Base-by-base conservation (phyloP, 1,140 invertebrate genomes). In the Drosophila varians region DNA sequence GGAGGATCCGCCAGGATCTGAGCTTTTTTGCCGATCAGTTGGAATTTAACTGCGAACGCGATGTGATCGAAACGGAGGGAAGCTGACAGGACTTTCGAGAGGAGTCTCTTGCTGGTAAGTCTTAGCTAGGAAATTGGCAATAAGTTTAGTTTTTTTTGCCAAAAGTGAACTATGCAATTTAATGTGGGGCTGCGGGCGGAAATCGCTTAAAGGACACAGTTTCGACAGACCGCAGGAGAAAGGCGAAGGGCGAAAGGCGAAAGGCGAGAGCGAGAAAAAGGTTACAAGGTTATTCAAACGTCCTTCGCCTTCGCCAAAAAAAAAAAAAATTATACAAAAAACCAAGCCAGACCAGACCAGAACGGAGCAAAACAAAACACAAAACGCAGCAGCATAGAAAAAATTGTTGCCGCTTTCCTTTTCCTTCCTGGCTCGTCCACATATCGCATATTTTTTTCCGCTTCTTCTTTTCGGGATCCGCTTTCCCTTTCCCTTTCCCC, bases 211-310 rank as follows among this genome's bases (percentile, higher is more conserved):
- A 77, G 77, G 65, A 66, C 77, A 87, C 68, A 82, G 48, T 82
- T 77, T 74, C 49, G 56, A 61, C 51, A 46, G 36, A 61, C 80
- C 71, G 55, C 82, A 80, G 58, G 21, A 18, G 36, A 49, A 47
- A 46, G 66, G 43, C 31, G 43, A 57, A 47, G 18, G 56, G 18
- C 21, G 36, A 48, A 62, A 56, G 55, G 46, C 18, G 47, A 77
- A 51, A 43, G 48, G 19, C 51, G 25, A 23, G 23, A 51, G 56
- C 48, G 45, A 61, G 57, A 86, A 89, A 90, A 90, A 75, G 87
- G 87, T 90, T 90, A 90, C 87, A 90, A 90, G 87, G 87, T 90
- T 90, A 90, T 64, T 69, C 69, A 78, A 90, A 90, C 82, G 87
- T 82, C 87, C 87, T 90, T 90, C 87, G 79, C 84, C 86, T 87